Evolutionary conservation across 2,888 invertebrate genomes (phyloP).

Genomic region (Cephalotes varians): DNA sequence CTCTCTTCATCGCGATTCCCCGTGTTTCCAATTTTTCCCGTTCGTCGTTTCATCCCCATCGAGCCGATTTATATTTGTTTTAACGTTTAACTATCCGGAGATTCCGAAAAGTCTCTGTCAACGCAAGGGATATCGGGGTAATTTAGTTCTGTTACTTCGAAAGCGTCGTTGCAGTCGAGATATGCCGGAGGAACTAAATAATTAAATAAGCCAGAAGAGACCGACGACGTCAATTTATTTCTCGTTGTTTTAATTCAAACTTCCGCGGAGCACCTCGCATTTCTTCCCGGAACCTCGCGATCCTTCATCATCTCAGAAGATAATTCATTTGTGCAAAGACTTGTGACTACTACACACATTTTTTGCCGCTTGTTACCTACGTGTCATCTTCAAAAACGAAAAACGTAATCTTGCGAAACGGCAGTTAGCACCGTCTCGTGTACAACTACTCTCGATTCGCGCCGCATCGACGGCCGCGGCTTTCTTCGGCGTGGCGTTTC

Average conservation of each 20-base stretch:
- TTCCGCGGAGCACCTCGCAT: constrained; percentile 25
- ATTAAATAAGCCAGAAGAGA: constrained; percentile 36
- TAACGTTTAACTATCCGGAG: constrained; percentile 53
- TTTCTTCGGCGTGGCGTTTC: constrained; percentile 61
- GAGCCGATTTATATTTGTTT: constrained; percentile 58
- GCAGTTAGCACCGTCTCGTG: neutral
- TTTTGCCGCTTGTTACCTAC: constrained; percentile 33
- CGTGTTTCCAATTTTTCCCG: constrained; percentile 15
- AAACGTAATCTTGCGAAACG: neutral
- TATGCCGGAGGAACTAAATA: constrained; percentile 21
- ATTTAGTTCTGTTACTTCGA: constrained; percentile 20
- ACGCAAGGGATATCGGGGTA: constrained; percentile 12
- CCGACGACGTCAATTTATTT: constrained; percentile 47
- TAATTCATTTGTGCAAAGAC: constrained; percentile 40
- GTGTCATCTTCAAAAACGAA: neutral
- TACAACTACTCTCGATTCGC: constrained; percentile 26
- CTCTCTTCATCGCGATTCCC: constrained; percentile 36
- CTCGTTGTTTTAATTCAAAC: constrained; percentile 52
- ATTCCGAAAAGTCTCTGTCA: constrained; percentile 33
- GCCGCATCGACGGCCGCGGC: neutral
- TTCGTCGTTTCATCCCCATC: neutral
- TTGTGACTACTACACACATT: neutral
- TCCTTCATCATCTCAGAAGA: neutral
- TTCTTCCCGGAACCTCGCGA: neutral
- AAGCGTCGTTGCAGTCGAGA: constrained; percentile 26